Percentiles rank a stretch among this genome's conserved stretches.
Evolutionary conservation across 37 sponge, comb jelly and placozoan species (phyloP).

Genomic region (Axinella damicornis): DNA sequence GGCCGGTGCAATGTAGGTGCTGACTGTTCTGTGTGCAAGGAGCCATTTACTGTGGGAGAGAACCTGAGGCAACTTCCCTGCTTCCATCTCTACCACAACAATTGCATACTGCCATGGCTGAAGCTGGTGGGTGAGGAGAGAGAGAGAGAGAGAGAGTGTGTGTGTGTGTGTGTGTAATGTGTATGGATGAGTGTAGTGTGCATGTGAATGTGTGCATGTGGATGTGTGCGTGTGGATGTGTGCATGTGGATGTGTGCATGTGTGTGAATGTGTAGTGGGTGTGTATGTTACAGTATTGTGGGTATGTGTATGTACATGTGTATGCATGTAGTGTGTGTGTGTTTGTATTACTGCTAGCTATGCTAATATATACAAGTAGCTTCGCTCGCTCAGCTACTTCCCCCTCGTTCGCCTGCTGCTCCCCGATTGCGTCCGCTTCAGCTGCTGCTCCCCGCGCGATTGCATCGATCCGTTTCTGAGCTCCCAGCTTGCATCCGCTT

Average conservation of each 20-base stretch:
- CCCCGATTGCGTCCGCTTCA: no score
- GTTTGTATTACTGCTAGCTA: no score
- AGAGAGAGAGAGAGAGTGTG: conserved; percentile 4
- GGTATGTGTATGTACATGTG: neutral
- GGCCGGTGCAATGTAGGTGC: no score
- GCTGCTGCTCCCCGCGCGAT: no score
- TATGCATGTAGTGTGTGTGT: no score
- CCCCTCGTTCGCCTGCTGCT: no score
- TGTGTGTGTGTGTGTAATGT: conserved; percentile 30
- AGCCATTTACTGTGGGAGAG: conserved; percentile 69
- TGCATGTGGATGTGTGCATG: conserved; percentile 23
- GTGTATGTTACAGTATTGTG: neutral
- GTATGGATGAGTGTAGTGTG: conserved; percentile 42
- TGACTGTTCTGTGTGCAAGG: conserved; percentile 93
- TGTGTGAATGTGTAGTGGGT: neutral
- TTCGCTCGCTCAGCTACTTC: no score
- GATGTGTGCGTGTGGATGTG: conserved; percentile 29
- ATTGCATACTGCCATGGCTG: conserved; percentile 94
- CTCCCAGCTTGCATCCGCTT: no score
- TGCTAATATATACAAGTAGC: no score
- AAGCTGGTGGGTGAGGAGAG: conserved; percentile 68
- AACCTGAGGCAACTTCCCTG: conserved; percentile 83
- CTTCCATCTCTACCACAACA: conserved; percentile 82
- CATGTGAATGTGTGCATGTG: conserved; percentile 12
- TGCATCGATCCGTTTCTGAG: no score